phyloP scores from a whole-genome alignment of 2,113 vertebrate species.

The Caranx ignobilis region DNA sequence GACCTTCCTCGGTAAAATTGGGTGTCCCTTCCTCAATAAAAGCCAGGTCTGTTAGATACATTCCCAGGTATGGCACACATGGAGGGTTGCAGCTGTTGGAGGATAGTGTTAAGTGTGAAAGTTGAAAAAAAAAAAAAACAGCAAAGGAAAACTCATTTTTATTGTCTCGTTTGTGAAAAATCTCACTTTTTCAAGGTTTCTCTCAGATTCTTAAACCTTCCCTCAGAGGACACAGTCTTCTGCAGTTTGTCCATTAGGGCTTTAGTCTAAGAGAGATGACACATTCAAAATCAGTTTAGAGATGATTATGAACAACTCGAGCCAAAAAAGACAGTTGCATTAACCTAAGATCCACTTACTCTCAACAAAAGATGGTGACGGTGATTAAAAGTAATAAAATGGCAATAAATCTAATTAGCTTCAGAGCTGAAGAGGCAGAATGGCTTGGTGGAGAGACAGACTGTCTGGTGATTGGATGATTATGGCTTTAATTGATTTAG shows the following conservation, averaged over 20 bases:
- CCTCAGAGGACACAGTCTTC: conserved; percentile 98
- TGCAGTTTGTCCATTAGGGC: conserved; percentile 99
- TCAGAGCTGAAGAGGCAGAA: not conserved
- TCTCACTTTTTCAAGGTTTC: conserved; percentile 98
- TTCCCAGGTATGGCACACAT: conserved; percentile 97
- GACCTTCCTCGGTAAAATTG: conserved; percentile 97
- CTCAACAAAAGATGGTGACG: not conserved
- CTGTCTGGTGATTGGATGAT: conserved; percentile 36
- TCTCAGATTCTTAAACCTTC: conserved; percentile 98
- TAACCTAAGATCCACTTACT: not conserved
- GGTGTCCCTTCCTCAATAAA: conserved; percentile 99
- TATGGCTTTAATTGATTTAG: conserved; percentile 26
- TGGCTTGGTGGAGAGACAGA: conserved; percentile 4
- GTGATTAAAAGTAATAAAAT: conserved; percentile 4
- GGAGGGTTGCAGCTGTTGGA: conserved; percentile 94
- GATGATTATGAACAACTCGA: not conserved
- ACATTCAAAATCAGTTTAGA: conserved; percentile 7
- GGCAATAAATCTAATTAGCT: conserved; percentile 12
- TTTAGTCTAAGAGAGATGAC: conserved; percentile 88
- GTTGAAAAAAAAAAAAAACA: not conserved
- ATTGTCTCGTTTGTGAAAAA: not conserved
- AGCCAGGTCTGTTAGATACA: conserved; percentile 97
- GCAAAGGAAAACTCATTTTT: too few species aligned
- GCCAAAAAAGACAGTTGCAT: not conserved
- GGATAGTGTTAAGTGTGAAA: not conserved